Conservation (phyloP, 2,113 vertebrate genomes). For the Microtus ochrogaster region DNA sequence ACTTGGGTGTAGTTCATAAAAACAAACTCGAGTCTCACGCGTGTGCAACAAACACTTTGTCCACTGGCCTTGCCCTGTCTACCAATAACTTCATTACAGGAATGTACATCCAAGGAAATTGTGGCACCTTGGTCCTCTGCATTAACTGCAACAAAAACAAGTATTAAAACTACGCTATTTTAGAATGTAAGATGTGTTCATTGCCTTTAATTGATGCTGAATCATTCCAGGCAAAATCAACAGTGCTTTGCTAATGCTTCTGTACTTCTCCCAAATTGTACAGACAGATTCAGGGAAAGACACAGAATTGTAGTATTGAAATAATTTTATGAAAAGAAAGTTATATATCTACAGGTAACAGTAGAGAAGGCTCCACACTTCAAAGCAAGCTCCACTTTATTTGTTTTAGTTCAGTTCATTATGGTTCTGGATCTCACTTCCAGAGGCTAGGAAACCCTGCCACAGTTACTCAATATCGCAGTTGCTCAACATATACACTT, state of each 20-base stretch:
- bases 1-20: too few relatives aligned
- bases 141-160: background rate
- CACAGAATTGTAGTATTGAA: slow-evolving; percentile 3
- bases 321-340: background rate
- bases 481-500: background rate
- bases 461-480: background rate
- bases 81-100: background rate
- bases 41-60: background rate
- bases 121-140: background rate
- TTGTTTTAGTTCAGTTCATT: background rate
- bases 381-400: background rate
- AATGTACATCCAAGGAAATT: background rate
- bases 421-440: background rate
- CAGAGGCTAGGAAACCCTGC: background rate
- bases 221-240: background rate
- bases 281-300: background rate
- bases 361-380: background rate
- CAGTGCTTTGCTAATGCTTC: background rate
- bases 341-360: background rate
- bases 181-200: background rate
- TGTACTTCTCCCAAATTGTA: background rate
- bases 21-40: background rate
- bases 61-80: background rate
- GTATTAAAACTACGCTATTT: background rate
- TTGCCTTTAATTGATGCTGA: background rate